Evolutionary conservation across 1,140 invertebrate species (phyloP), one percentile per base, ranked within the genome.

Genomic region (Drosophila simulans): DNA sequence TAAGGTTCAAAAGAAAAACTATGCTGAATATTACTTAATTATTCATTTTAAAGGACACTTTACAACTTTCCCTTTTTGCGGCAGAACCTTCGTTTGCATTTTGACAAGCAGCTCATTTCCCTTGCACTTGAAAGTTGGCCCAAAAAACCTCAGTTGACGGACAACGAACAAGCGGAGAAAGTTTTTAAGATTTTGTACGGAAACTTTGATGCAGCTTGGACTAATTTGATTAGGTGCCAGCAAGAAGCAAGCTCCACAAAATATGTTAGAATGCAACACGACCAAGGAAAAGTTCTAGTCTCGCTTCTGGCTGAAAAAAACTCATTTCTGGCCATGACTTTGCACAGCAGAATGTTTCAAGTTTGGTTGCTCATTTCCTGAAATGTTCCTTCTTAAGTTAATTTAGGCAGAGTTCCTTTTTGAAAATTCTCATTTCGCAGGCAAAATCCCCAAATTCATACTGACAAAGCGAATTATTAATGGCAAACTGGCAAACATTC

Each of bases 181-280:
- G 55, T 86, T 85, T 85, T 52, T 53, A 37, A 59, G 34, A 48
- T 68, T 56, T 68, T 56, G 20, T 68, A 55, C 1, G 11, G 54
- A 74, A 77, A 77, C 51, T 86, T 65, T 49, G 34, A 17, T 59
- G 54, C 64, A 66, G 34, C 59, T 53, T 64, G 37, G 64, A 12
- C 42, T 82, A 86, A 89, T 84, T 89, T 80, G 64, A 89, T 88
- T 74, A 90, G 72, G 53, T 58, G 58, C 43, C 64, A 54, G 45
- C 5, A 37, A 77, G 64, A 40, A 53, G 56, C 43, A 48, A 60
- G 45, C 39, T 34, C 27, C 48, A 48, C 52, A 71, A 65, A 80
- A 64, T 80, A 39, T 71, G 49, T 15, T 11, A 46, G 80, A 73
- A 51, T 88, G 69, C 69, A 88, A 70, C 59, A 59, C 25, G 13